phyloP scores from a whole-genome alignment of 1,140 invertebrate species.

The Temnothorax longispinosus region DNA sequence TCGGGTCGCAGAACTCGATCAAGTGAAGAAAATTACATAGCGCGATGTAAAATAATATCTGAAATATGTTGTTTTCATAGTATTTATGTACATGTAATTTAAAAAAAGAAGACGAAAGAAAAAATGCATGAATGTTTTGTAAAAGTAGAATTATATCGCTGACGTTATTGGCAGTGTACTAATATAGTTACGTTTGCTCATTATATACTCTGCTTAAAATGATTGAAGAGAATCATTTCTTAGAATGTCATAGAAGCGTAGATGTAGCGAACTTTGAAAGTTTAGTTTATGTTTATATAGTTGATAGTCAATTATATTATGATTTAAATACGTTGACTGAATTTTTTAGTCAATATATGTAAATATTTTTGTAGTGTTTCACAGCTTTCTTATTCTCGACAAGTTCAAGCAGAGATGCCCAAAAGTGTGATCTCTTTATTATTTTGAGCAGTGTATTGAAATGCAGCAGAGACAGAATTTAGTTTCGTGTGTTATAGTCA shows the following conservation, averaged over 20 bases:
- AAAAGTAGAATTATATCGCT: constrained; percentile 27
- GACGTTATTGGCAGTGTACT: not conserved
- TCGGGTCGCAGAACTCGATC: constrained; percentile 75
- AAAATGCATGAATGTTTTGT: constrained; percentile 33
- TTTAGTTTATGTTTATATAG: not conserved
- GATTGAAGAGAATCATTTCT: not conserved
- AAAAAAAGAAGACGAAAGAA: not conserved
- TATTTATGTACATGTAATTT: constrained; percentile 42
- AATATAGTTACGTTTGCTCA: not conserved
- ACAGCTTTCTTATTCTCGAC: not conserved
- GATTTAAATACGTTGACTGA: too few species aligned
- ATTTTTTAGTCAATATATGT: not conserved
- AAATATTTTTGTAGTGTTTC: not conserved
- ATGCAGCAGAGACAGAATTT: not conserved
- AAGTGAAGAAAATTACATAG: constrained; percentile 15
- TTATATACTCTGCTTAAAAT: constrained; percentile 3
- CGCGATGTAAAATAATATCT: constrained; percentile 24
- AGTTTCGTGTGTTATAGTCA: constrained; percentile 3
- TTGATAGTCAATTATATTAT: too few species aligned
- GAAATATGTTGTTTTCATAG: constrained; percentile 7
- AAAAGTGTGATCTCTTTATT: not conserved
- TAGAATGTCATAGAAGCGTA: not conserved
- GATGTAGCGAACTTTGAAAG: not conserved
- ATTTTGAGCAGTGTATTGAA: constrained; percentile 17
- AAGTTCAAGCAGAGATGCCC: not conserved